These are phyloP conservation scores for Ascaphus truei DNA, from an alignment of 2,113 vertebrate species.

Conservation along the genomic window DNA sequence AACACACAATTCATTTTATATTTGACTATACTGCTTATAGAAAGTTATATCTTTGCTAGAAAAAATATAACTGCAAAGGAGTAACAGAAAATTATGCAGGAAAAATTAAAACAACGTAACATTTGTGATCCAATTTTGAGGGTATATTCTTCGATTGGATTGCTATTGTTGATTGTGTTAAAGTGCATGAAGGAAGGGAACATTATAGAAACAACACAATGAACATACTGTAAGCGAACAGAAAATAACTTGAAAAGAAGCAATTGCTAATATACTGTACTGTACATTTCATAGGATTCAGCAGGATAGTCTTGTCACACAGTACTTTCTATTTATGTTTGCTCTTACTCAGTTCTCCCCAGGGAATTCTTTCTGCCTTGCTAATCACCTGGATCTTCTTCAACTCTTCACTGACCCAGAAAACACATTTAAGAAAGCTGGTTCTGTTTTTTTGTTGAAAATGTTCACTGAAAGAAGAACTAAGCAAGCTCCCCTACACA, in stretches of 20 bases:
- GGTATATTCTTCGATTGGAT: too few relatives aligned
- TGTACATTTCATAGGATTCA: not conserved
- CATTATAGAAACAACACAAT: too few relatives aligned
- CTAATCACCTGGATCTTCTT: constrained; percentile 27
- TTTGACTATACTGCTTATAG: too few relatives aligned
- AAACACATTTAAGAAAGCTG: not conserved
- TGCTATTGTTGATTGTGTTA: too few relatives aligned
- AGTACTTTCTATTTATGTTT: not conserved
- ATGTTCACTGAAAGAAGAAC: constrained; percentile 14
- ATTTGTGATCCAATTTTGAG: too few relatives aligned
- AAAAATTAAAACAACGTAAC: too few relatives aligned
- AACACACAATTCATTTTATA: too few relatives aligned
- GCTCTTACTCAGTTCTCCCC: not conserved
- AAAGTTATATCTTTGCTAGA: too few relatives aligned
- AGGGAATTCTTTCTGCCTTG: constrained; percentile 20
- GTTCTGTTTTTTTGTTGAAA: not conserved
- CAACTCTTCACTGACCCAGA: constrained; percentile 30
- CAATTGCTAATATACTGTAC: not conserved
- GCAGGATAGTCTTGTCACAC: not conserved
- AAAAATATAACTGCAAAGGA: too few relatives aligned
- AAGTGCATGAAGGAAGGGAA: too few relatives aligned
- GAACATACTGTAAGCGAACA: not conserved
- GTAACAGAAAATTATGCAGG: too few relatives aligned
- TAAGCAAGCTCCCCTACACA: not conserved
- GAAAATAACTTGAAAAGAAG: constrained; percentile 4